Conservation (phyloP, 2,113 vertebrate species). For the Jacana jacana region DNA sequence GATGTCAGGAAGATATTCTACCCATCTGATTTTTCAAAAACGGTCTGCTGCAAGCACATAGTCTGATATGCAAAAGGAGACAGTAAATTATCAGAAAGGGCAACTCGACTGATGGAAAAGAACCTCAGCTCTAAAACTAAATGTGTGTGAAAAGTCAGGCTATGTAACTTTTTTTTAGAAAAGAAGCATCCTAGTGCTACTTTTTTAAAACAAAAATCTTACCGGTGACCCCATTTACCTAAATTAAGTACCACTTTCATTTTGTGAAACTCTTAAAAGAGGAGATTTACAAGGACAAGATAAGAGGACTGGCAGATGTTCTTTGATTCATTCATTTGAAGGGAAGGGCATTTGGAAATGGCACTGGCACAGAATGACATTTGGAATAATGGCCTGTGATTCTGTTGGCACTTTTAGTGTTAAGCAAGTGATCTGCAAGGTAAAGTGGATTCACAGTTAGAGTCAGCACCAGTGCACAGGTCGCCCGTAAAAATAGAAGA, state of each 20-base stretch:
- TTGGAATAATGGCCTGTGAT: constrained; percentile 88
- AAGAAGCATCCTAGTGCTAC: neutral
- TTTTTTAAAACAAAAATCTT: constrained; percentile 34
- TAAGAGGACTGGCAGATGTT: constrained; percentile 80
- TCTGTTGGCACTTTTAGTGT: constrained; percentile 85
- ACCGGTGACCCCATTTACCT: constrained; percentile 30
- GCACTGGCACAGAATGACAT: constrained; percentile 81
- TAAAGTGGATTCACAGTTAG: constrained; percentile 85
- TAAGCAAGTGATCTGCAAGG: constrained; percentile 89
- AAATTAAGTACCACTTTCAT: constrained; percentile 56
- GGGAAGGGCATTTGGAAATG: constrained; percentile 78
- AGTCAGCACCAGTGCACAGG: constrained; percentile 89
- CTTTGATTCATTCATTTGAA: constrained; percentile 67
- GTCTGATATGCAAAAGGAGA: neutral
- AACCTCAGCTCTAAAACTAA: neutral
- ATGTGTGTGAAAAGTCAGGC: neutral
- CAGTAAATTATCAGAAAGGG: neutral
- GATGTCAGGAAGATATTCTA: neutral
- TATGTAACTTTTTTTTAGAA: neutral
- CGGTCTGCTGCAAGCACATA: neutral
- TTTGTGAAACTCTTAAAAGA: constrained; percentile 43
- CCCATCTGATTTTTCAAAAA: neutral
- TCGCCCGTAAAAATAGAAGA: constrained; percentile 97
- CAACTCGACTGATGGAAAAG: neutral
- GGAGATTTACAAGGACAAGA: constrained; percentile 62